Conservation (phyloP, 2,888 invertebrate genomes). For the Ichneumoninae sp. region DNA sequence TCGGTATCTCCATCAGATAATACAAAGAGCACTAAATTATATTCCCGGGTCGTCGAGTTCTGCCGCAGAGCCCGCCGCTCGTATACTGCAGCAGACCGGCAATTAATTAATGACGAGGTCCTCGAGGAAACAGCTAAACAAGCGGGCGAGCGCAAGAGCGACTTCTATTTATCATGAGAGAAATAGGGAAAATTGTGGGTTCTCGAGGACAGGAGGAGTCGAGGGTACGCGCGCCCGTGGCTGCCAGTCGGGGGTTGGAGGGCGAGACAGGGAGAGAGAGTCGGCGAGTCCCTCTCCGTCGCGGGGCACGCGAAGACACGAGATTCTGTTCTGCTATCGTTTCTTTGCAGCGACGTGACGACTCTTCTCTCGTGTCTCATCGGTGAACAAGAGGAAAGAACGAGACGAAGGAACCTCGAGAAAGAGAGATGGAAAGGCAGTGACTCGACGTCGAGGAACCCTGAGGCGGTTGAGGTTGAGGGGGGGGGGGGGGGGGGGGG, state of each 20-base stretch:
- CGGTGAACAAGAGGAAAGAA: constrained; percentile 58
- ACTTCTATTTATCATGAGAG: constrained; percentile 64
- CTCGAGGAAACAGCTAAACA: constrained; percentile 10
- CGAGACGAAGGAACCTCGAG: constrained; percentile 30
- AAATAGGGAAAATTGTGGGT: constrained; percentile 60
- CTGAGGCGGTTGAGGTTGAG: constrained; percentile 18
- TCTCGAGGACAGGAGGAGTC: constrained; percentile 57
- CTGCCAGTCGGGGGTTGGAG: background rate
- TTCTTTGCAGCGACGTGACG: constrained; percentile 60
- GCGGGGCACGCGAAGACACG: constrained; percentile 57
- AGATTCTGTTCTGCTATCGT: constrained; percentile 51
- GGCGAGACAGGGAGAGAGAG: background rate
- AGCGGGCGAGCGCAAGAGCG: constrained; percentile 16
- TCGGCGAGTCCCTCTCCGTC: background rate
- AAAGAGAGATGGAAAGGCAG: constrained; percentile 40
- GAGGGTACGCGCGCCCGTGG: constrained; percentile 18
- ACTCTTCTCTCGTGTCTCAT: constrained; percentile 60
- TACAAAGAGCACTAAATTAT: background rate
- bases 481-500: background rate
- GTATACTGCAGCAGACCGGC: constrained; percentile 27
- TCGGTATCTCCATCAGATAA: background rate
- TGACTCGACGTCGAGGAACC: constrained; percentile 14
- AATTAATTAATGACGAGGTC: constrained; percentile 60
- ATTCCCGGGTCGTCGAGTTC: background rate
- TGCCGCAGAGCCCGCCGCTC: background rate